Percentiles rank a stretch among this genome's conserved stretches.
These are phyloP conservation scores for Bolinopsis microptera DNA, from an alignment of 37 sponge, comb jelly and placozoan species.

Conservation along the genomic window DNA sequence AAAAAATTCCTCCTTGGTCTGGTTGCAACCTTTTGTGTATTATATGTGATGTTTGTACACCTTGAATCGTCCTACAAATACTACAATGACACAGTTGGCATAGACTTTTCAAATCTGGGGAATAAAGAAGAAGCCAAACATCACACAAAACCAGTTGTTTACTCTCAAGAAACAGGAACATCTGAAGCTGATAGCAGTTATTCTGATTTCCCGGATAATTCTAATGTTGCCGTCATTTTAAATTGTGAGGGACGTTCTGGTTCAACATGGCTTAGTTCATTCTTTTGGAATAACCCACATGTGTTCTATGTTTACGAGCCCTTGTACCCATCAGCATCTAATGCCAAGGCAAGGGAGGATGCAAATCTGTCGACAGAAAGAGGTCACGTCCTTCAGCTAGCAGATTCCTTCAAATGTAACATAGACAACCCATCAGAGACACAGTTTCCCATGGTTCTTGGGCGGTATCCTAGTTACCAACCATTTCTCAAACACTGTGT, in stretches of 20 bases:
- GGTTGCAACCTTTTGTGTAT: background rate
- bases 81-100: background rate
- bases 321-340: background rate
- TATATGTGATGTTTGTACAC: background rate
- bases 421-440: background rate
- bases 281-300: conserved; percentile 33
- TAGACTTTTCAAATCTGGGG: background rate
- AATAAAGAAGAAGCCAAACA: background rate
- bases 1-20: background rate
- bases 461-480: conserved; percentile 9
- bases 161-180: background rate
- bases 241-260: conserved; percentile 46
- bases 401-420: background rate
- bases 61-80: conserved; percentile 3
- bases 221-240: background rate
- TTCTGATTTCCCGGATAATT: background rate
- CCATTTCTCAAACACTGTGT: conserved; percentile 19
- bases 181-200: background rate
- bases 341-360: background rate
- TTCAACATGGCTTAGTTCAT: conserved; percentile 31
- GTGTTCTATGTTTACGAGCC: conserved; percentile 49
- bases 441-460: conserved; percentile 50
- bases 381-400: background rate
- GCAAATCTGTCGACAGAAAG: background rate
- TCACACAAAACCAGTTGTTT: background rate